Base-by-base conservation (phyloP, 2,113 vertebrate species). In the Pycnonotus jocosus region DNA sequence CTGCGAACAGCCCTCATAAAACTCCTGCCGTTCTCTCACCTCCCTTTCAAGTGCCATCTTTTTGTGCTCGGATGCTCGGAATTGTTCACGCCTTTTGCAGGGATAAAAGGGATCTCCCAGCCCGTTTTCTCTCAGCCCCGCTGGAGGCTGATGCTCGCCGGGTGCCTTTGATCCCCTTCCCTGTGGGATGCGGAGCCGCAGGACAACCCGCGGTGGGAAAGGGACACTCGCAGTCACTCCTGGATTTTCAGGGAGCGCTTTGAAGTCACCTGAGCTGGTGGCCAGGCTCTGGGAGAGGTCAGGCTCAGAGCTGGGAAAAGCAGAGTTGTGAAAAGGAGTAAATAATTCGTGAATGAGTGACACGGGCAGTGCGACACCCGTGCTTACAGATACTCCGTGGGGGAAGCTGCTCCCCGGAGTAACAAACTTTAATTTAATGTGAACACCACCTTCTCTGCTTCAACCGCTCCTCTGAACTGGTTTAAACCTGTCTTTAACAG, bases 151-250 rank as follows among this genome's bases (percentile, higher is more conserved):
- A 21, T 47, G 69, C 90, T 85, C 60, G 30, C 84, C n/a, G 78
- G 91, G 20, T 37, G 28, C 83, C 96, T 97, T 95, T 97, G 94
- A 94, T 96, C 94, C 3, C 76, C 57, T 62, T 95, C 84, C 91
- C 22, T 20, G 93, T 33, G 13, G 86, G 93, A 69, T 87, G 94
- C 37, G 68, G 70, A 83, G 64, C 77, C 84, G 0, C 93, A 30
- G 95, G 93, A 95, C 69, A 77, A 77, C 12, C 80, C 72, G 45
- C 3, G 25, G 35, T 50, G 94, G 60, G 78, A 38, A 24, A 48
- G 91, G 38, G 38, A 38, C 8, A 38, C 82, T 40, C 33, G 35
- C 92, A 44, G 86, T 68, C 71, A 33, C 48, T 68, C 54, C 58
- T 62, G 14, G 25, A 37, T 30, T n/a, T 62, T 38, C 53, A 28